Evolutionary conservation across 2,113 vertebrate genomes (phyloP), one percentile per base, ranked within the genome.

Genomic region (Xyliphius kryptos): DNA sequence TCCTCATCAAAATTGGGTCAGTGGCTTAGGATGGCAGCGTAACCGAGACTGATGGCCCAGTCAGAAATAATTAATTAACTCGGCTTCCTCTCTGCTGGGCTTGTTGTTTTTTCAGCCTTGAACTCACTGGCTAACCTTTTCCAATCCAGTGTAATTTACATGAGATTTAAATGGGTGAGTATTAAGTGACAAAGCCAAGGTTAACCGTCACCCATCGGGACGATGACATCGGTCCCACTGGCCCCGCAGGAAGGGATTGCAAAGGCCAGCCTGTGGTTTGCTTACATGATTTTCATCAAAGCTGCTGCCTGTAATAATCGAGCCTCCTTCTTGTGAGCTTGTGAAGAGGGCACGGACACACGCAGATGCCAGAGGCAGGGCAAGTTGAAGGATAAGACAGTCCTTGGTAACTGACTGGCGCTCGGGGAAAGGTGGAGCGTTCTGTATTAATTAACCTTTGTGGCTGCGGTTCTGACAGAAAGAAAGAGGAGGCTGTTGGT

Each of bases 401-500:
- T 71, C 57, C 44, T 63, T 71, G 63, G 50, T 63, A 70, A 78
- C 77, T 74, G 58, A 77, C 57, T 71, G 48, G 76, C 72, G 76
- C 77, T 72, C 70, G 74, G 80, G 76, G 69, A 69, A 70, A 75
- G 77, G 75, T 76, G 74, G 75, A 77, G 76, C 72, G 44, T 73
- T 81, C 80, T 80, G 84, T 83, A 85, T 86, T 87, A 85, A 87
- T 87, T 87, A 85, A 88, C 84, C 86, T 87, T 85, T 84, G 76
- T 79, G 77, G 82, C 78, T 56, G 66, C 51, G 50, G 74, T 76
- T 72, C 67, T 76, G 80, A 75, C 81, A 82, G 81, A 81, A 61
- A 72, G 52, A 75, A 76, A 70, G 75, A 72, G 75, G 77, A 74
- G 79, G 70, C 80, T 86, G 80, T 82, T 83, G 80, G 81, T 69